A percentile compares a stretch with the other conserved stretches of the same genome.
These are phyloP conservation scores for Carcina quercana DNA, from an alignment of 2,888 invertebrate species.

Conservation along the genomic window DNA sequence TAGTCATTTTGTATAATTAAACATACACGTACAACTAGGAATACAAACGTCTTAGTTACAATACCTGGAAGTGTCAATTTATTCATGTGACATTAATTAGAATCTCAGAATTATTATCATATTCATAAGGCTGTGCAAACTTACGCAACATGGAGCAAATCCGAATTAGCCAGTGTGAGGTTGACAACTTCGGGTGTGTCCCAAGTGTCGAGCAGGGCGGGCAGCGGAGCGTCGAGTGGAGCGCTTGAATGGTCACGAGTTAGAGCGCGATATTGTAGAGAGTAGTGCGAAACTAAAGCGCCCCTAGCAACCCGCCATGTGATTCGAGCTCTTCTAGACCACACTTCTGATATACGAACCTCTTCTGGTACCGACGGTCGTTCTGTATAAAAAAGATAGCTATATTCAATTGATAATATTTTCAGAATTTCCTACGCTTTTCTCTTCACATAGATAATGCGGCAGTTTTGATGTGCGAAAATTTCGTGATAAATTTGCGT, in stretches of 20 bases:
- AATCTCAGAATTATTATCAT: conserved; percentile 27
- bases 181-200: conserved; percentile 57
- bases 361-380: conserved; percentile 62
- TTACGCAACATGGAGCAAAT: conserved; percentile 63
- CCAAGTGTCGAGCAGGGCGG: conserved; percentile 55
- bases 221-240: conserved; percentile 51
- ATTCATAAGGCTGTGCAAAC: conserved; percentile 35
- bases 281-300: conserved; percentile 59
- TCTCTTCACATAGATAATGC: no score
- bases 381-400: conserved; percentile 30
- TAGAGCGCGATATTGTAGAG: conserved; percentile 54
- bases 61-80: no score
- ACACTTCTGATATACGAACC: conserved; percentile 61
- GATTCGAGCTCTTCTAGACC: conserved; percentile 59
- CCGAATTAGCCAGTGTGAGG: conserved; percentile 55
- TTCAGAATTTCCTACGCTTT: no score
- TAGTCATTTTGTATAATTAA: no score
- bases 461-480: no score
- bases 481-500: no score
- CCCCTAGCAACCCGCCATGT: conserved; percentile 60
- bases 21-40: no score
- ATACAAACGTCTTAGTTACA: no score
- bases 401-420: no score
- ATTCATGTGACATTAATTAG: conserved; percentile 19
- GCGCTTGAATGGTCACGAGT: conserved; percentile 44